Base-by-base conservation (phyloP, 2,888 invertebrate species). In the Luperina nickerlii region DNA sequence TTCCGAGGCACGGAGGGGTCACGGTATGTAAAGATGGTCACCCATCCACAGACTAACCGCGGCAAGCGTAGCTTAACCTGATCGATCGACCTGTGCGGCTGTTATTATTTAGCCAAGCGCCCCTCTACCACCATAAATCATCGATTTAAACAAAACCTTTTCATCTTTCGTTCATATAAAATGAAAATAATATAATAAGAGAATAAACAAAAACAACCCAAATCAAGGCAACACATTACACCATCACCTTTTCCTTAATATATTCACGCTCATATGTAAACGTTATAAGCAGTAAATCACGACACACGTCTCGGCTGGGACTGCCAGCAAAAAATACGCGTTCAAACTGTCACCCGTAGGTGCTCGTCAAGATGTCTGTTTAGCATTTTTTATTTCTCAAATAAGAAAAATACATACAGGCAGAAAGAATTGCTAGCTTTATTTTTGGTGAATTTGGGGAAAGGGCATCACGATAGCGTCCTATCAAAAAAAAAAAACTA, bases 341-440 rank as follows among this genome's bases (percentile, higher is more conserved):
- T 71, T 84, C 71, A 54, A 79, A 84, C 54, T 80, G 74, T 70
- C 77, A 68, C 11, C 57, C 78, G 62, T 74, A 69, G 67, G 62
- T 66, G 66, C 74, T 62, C 82, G 89, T 79, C 86, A 83, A 78
- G 87, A 89, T 74, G 79, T 80, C 85, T 83, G 85, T 79, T 89
- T 88, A 89, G 78, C 81, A 89, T 90, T 89, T 89, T 88, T 82
- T 51, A 67, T 73, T 57, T 57, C 4, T 65, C 73, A 68, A 81
- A 82, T 83, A 76, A 74, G 70, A 38, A 38, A 57, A 60, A 76
- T 60, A 82, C 67, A 67, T 60, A 60, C 68, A 5, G 24, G 2
- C 18, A 11, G 2, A 18, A 15, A n/a, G 42, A 27, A 72, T 18
- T 7, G 11, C 7, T 6, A 38, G 51, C 79, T 4, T 8, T 7